Percentiles rank a stretch among this genome's conserved stretches.
Evolutionary conservation across 2,888 invertebrate genomes (phyloP).

Genomic region (Plebejus argus): DNA sequence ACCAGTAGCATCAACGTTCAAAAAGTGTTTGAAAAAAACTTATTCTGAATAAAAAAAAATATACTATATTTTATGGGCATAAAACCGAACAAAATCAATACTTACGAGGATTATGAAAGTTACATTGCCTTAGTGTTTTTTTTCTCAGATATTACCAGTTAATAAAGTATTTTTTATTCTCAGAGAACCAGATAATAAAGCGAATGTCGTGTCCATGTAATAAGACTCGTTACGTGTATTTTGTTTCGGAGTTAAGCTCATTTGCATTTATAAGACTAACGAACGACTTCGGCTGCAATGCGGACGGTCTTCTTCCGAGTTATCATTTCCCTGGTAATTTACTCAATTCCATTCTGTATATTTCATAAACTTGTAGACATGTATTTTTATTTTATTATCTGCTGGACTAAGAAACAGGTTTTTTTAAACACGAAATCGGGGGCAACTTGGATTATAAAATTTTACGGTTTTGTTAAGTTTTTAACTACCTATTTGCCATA

Average conservation of each 20-base stretch:
- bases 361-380: background rate
- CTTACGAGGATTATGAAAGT: too few relatives aligned
- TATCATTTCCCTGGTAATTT: background rate
- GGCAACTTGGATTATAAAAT: background rate
- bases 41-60: too few relatives aligned
- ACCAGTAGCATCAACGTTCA: too few relatives aligned
- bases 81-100: too few relatives aligned
- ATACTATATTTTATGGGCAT: too few relatives aligned
- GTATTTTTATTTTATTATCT: background rate
- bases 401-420: background rate
- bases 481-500: background rate
- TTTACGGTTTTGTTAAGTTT: background rate
- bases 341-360: background rate
- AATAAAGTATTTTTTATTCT: background rate
- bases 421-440: background rate
- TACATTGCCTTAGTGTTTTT: background rate
- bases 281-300: background rate
- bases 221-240: constrained; percentile 17
- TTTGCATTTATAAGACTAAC: constrained; percentile 23
- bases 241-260: constrained; percentile 11
- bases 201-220: background rate
- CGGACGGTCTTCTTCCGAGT: background rate
- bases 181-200: background rate
- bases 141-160: background rate
- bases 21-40: too few relatives aligned